phyloP scores from a whole-genome alignment of 1,140 invertebrate genomes.

The Whitmania pigra region DNA sequence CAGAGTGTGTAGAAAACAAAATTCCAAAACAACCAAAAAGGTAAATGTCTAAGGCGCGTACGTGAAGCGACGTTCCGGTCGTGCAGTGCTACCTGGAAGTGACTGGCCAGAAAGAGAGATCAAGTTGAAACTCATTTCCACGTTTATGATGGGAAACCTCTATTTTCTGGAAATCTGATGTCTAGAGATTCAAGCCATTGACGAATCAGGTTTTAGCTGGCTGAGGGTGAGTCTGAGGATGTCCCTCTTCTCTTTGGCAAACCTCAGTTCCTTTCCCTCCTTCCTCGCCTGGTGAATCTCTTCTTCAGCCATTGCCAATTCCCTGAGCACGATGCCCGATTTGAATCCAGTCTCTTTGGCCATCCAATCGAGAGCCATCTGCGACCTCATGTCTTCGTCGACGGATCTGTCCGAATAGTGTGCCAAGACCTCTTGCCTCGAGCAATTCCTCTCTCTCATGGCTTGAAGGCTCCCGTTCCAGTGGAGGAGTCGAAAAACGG shows the following conservation, averaged over 20 bases:
- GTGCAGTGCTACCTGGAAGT: too few species aligned
- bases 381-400: slow-evolving; percentile 85
- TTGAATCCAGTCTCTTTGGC: slow-evolving; percentile 63
- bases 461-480: slow-evolving; percentile 85
- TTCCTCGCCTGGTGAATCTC: slow-evolving; percentile 77
- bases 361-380: slow-evolving; percentile 93
- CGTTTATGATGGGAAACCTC: too few species aligned
- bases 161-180: too few species aligned
- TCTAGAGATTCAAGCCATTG: slow-evolving; percentile 28
- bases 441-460: slow-evolving; percentile 79
- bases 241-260: slow-evolving; percentile 88
- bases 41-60: too few species aligned
- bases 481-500: slow-evolving; percentile 82
- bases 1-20: too few species aligned
- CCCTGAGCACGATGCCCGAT: slow-evolving; percentile 62
- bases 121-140: too few species aligned
- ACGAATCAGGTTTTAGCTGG: slow-evolving; percentile 39
- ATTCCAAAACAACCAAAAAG: too few species aligned
- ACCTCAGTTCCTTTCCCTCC: slow-evolving; percentile 74
- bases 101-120: too few species aligned
- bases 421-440: slow-evolving; percentile 83
- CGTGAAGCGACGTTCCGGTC: too few species aligned
- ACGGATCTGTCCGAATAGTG: slow-evolving; percentile 74
- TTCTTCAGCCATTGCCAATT: slow-evolving; percentile 66
- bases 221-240: slow-evolving; percentile 67